phyloP scores from a whole-genome alignment of 2,113 vertebrate genomes.

The Siphamia tubifer region DNA sequence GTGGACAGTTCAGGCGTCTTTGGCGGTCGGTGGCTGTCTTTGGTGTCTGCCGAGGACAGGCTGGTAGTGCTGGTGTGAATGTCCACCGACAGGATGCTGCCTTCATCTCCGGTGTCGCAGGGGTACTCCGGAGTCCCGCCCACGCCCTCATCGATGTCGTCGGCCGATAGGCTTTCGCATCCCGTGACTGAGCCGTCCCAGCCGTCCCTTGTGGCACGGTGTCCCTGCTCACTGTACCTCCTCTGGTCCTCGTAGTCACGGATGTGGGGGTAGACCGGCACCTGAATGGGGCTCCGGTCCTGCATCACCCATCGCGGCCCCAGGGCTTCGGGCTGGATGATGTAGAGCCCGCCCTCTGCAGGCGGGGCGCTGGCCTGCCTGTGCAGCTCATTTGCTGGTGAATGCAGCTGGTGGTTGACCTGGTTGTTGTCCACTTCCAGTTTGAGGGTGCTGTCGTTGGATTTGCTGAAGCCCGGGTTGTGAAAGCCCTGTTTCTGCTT shows the following conservation, averaged over 20 bases:
- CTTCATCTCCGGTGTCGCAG: constrained; percentile 75
- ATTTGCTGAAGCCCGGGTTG: constrained; percentile 77
- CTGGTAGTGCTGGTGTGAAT: constrained; percentile 80
- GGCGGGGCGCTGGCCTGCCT: constrained; percentile 11
- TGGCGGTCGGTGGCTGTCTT: constrained; percentile 34
- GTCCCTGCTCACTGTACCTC: not conserved
- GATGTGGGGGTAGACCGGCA: constrained; percentile 66
- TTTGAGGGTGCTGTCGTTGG: constrained; percentile 66
- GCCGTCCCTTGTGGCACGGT: not conserved
- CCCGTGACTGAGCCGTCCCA: constrained; percentile 28
- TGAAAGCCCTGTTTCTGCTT: constrained; percentile 77
- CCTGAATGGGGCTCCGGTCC: constrained; percentile 44
- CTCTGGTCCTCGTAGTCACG: constrained; percentile 19
- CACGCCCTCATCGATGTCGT: constrained; percentile 68
- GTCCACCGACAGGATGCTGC: constrained; percentile 74
- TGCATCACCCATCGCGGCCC: constrained; percentile 30
- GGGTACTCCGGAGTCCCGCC: constrained; percentile 69
- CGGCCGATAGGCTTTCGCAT: constrained; percentile 29
- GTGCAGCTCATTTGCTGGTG: not conserved
- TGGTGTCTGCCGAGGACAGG: constrained; percentile 76
- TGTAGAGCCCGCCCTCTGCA: constrained; percentile 40
- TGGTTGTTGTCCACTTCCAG: constrained; percentile 81
- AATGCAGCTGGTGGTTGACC: constrained; percentile 73
- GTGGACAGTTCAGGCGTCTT: constrained; percentile 50
- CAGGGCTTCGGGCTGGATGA: constrained; percentile 60